Base-by-base conservation (phyloP, 1,140 invertebrate species). In the Cryptotermes secundus region DNA sequence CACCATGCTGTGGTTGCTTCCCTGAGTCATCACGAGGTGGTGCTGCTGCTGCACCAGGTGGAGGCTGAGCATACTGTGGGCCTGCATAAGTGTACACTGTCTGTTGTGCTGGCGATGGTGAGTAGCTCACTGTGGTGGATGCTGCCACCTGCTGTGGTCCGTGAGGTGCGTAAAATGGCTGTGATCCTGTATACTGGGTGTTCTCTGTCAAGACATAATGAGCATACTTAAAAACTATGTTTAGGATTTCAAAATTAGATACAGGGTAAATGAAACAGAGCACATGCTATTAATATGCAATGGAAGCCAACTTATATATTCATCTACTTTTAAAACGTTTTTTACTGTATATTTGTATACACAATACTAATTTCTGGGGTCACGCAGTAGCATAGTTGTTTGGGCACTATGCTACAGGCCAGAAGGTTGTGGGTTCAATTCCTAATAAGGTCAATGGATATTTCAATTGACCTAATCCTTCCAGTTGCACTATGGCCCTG, bases 131-230 rank as follows among this genome's bases (percentile, higher is more conserved):
- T 16, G 85, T 84, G n/a, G 86, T 84, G 49, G 89, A 88, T 36
- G 88, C 86, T 36, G 88, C 84, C 88, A 90, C 84, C 89, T 89
- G 88, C 87, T 89, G 53, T 87, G 88, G 80, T 89, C 88, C 89
- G 85, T 42, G 87, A 87, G 85, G 86, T 34, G 82, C 72, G 49
- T 86, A 86, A 49, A 86, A 86, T 45, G 84, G 81, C 45, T 85
- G 85, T 16, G 84, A 86, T 16, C 85, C 84, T 65, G 86, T 80
- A 65, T 87, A 87, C 84, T 86, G 86, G 24, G 85, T 84, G 86
- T 85, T 86, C 85, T 85, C 83, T 84, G 42, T 72, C 83, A 7
- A n/a, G 16, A 80, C 31, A 79, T 2, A 83, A 83, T 83, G 16
- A 12, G 31, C 9, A 45, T 59, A 83, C 45, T n/a, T 72, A 0